Evolutionary conservation across 2,113 vertebrate genomes (phyloP), one percentile per base, ranked within the genome.

Genomic region (Myrmophylax atrothorax): DNA sequence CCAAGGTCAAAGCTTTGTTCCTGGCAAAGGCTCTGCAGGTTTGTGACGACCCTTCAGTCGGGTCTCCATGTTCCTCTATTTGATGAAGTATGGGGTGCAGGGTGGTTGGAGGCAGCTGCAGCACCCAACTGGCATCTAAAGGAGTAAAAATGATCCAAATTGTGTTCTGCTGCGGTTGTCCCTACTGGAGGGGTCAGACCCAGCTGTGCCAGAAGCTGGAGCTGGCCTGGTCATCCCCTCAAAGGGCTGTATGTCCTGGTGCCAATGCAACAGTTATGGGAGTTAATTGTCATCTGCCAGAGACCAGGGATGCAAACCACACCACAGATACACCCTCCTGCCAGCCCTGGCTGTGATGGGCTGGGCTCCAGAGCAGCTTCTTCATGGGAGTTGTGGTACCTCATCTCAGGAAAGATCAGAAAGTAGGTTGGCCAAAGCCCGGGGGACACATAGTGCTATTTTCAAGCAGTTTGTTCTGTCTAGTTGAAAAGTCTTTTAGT

Each of bases 371-470:
- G 58, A 80, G 86, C 68, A 52, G 89, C 49, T 52, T 63, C 87
- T 49, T 28, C 75, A 38, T 6, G 74, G 46, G 24, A 87, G 5
- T 3, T 46, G 78, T 66, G 84, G 87, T 63, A 85, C 91, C 67
- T 80, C 63, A 14, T 80, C 84, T 91, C 25, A 1, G 53, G 52
- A 74, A 87, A 46, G 49, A 4, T 62, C 29, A 58, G 87, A 86
- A 96, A 97, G 67, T 97, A 97, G 96, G 94, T 95, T 96, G 93
- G 87, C 73, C 7, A 3, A 44, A 86, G 91, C 96, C 93, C 69
- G 5, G 84, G 74, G 84, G 93, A 96, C 19, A 40, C 0, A 0
- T 9, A 66, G 70, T 77, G 87, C 92, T 96, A 96, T 97, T 96
- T 97, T 90, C 85, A 92, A 95, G 90, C 52, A 74, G 75, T 93